Evolutionary conservation across 2,113 vertebrate species (phyloP).

Genomic region (Oncorhynchus gorbuscha): DNA sequence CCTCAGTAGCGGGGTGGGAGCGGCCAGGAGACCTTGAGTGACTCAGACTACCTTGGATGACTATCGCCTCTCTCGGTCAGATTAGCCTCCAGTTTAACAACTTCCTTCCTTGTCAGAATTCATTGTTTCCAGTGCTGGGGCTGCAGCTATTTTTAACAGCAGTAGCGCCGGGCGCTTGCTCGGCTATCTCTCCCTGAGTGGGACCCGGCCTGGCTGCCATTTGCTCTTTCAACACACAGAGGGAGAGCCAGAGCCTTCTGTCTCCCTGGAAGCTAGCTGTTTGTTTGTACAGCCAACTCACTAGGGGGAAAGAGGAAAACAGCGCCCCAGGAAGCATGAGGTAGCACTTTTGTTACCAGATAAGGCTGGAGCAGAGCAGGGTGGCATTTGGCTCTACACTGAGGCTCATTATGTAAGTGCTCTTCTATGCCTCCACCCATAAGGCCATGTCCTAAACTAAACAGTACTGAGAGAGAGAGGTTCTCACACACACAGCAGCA

Average conservation of each 20-base stretch:
- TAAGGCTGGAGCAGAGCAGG: neutral
- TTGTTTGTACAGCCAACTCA: conserved; percentile 47
- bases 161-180: conserved; percentile 3
- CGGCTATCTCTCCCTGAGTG: neutral
- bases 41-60: conserved; percentile 51
- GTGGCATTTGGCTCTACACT: neutral
- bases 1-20: neutral
- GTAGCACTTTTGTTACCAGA: conserved; percentile 36
- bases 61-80: conserved; percentile 46
- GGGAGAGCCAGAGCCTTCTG: conserved; percentile 1
- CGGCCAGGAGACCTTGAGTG: conserved; percentile 27
- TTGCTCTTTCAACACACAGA: conserved; percentile 53
- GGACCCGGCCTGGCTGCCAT: conserved; percentile 24
- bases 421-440: neutral
- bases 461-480: neutral
- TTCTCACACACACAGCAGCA: neutral
- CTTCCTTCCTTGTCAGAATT: conserved; percentile 71
- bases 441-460: neutral
- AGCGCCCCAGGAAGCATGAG: conserved; percentile 36
- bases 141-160: conserved; percentile 68
- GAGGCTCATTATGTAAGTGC: conserved; percentile 10
- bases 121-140: conserved; percentile 63
- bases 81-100: conserved; percentile 67
- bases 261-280: conserved; percentile 12
- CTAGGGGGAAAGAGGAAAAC: conserved; percentile 15